Conservation (phyloP, 2,797 vertebrate genomes). For the Cirrhinus mrigala region DNA sequence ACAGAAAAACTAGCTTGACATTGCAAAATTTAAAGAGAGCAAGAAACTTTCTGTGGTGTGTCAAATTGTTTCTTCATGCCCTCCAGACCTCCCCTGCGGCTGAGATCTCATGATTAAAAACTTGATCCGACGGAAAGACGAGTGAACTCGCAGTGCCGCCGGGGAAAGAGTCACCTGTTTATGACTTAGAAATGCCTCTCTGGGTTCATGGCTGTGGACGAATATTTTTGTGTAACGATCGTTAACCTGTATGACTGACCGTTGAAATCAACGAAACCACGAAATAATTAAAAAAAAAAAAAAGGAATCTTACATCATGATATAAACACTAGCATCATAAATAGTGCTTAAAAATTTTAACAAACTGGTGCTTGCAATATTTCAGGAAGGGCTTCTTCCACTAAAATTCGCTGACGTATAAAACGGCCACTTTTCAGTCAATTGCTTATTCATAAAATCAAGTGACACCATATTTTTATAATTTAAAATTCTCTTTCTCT, state of each 20-base stretch:
- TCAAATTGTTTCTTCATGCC: conserved; percentile 23
- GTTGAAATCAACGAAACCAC: not conserved
- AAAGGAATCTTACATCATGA: too few relatives aligned
- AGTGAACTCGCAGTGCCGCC: not conserved
- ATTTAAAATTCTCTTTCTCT: not conserved
- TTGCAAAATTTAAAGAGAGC: conserved; percentile 12
- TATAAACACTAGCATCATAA: not conserved
- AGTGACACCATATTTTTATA: not conserved
- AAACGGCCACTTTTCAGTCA: too few relatives aligned
- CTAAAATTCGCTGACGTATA: too few relatives aligned
- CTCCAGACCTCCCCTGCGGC: conserved; percentile 1
- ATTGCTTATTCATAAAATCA: not conserved
- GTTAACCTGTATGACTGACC: not conserved
- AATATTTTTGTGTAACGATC: not conserved
- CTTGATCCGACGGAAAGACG: conserved; percentile 10
- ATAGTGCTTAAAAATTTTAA: too few relatives aligned
- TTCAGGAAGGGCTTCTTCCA: too few relatives aligned
- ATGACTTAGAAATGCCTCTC: not conserved
- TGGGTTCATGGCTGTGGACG: not conserved
- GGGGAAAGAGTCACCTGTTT: not conserved
- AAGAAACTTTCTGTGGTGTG: conserved; percentile 10
- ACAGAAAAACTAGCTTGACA: conserved; percentile 12
- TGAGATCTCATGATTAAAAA: conserved; percentile 12
- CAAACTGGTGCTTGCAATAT: too few relatives aligned
- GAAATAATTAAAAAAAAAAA: not conserved